Evolutionary conservation across 2,888 invertebrate species (phyloP).

Genomic region (Dioctria rufipes): DNA sequence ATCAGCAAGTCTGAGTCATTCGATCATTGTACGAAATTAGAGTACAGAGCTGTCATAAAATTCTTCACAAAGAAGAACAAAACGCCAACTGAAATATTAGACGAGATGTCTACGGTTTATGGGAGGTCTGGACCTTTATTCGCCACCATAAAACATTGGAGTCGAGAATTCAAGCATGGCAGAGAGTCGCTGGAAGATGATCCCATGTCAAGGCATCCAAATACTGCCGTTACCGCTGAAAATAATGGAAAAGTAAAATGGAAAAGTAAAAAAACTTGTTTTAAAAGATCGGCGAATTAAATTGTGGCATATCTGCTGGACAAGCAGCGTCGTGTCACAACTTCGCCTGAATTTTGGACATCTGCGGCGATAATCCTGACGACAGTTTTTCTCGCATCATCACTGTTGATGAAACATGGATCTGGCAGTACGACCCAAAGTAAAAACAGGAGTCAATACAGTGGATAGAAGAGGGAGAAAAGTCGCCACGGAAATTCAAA

Average conservation of each 20-base stretch:
- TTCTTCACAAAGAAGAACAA: background rate
- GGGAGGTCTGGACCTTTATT: background rate
- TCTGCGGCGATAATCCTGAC: background rate
- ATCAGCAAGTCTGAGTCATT: background rate
- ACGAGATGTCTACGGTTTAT: background rate
- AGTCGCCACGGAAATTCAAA: constrained; percentile 8
- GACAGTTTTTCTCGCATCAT: background rate
- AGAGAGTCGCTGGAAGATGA: background rate
- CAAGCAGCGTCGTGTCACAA: constrained; percentile 13
- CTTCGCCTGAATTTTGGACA: constrained; percentile 25
- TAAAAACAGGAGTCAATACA: background rate
- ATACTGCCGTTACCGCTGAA: background rate
- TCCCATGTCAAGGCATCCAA: background rate
- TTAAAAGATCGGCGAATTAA: constrained; percentile 21
- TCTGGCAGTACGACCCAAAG: background rate
- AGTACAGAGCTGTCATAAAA: background rate
- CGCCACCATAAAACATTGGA: background rate
- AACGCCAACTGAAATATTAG: background rate
- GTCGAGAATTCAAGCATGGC: background rate
- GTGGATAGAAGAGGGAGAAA: constrained; percentile 2
- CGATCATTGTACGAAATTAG: background rate
- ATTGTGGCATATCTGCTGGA: constrained; percentile 30
- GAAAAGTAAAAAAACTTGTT: constrained; percentile 10
- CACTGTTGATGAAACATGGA: background rate
- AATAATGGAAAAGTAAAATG: background rate